Evolutionary conservation across 2,113 vertebrate species (phyloP), one percentile per base, ranked within the genome.

Genomic region (Spizaetus ornatus): DNA sequence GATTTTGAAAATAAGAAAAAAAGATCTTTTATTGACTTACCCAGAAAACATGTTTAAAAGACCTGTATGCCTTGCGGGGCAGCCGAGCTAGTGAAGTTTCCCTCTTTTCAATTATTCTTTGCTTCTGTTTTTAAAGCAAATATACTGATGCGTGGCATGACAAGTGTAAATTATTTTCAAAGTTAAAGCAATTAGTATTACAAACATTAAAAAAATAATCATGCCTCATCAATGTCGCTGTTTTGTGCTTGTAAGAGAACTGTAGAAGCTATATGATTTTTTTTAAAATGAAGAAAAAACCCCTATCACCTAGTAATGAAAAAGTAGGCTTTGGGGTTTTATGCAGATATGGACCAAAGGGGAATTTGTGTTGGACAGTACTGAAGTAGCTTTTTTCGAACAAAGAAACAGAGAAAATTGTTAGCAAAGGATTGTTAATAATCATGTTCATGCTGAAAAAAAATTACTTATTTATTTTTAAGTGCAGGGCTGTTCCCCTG

Each of bases 251-350:
- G 6, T 43, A 52, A 72, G 53, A 69, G 47, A 80, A 31, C 36
- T 61, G 27, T 17, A 69, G 34, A 55, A 69, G 31, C 26, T 36
- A 2, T 56, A 79, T 65, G 48, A 25, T 78, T 86, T 58, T 7
- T 19, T n/a, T 19, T 7, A 1, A 27, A 38, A 59, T 2, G 0
- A n/a, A 53, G 27, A 15, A n/a, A 31, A 65, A 74, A 2, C 3
- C 25, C 8, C 20, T 26, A 13, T 67, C 8, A 59, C 32, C 22
- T 69, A 43, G 15, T 56, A 72, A 69, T 34, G 48, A 48, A 86
- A 90, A 87, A 38, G 36, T 16, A 22, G 15, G 2, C 81, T 63
- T 70, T 0, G 1, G 21, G 21, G 83, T 87, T 85, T 55, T 20
- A 3, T 3, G 47, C 14, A 36, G 53, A 32, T 11, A 2, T 9